Conservation (phyloP, 2,113 vertebrate species). For the Gallinago media region DNA sequence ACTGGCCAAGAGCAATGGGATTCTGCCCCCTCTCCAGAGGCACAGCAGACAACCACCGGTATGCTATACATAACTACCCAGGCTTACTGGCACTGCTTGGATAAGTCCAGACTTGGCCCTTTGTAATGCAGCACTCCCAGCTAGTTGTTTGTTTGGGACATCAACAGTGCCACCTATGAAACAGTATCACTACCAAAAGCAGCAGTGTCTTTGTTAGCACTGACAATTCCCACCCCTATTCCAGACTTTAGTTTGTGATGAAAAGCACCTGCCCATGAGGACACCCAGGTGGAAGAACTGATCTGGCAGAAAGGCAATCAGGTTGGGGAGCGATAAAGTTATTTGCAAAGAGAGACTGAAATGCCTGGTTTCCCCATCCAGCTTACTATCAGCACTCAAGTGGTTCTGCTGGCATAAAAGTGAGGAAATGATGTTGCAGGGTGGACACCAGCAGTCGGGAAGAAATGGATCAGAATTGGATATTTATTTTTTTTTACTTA, state of each 20-base stretch:
- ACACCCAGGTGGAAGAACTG: not conserved
- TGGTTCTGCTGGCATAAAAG: not conserved
- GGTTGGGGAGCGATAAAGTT: not conserved
- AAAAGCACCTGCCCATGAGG: not conserved
- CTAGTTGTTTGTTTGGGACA: not conserved
- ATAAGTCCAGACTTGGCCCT: not conserved
- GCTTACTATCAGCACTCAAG: not conserved
- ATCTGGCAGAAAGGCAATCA: not conserved
- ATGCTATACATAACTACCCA: fast-evolving
- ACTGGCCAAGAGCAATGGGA: not conserved
- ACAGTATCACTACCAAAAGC: not conserved
- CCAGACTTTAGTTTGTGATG: not conserved
- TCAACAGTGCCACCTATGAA: not conserved
- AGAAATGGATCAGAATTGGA: not conserved
- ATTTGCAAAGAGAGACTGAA: not conserved
- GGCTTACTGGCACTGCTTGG: not conserved
- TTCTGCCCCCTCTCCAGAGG: not conserved
- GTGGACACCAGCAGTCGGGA: not conserved
- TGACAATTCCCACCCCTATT: not conserved
- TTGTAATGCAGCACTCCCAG: not conserved
- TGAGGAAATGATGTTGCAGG: not conserved
- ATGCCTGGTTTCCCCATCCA: not conserved
- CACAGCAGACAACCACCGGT: not conserved
- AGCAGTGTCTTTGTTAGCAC: not conserved
- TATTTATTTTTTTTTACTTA: not conserved